phyloP scores from a whole-genome alignment of 2,888 invertebrate species.

The Campoletis raptor region DNA sequence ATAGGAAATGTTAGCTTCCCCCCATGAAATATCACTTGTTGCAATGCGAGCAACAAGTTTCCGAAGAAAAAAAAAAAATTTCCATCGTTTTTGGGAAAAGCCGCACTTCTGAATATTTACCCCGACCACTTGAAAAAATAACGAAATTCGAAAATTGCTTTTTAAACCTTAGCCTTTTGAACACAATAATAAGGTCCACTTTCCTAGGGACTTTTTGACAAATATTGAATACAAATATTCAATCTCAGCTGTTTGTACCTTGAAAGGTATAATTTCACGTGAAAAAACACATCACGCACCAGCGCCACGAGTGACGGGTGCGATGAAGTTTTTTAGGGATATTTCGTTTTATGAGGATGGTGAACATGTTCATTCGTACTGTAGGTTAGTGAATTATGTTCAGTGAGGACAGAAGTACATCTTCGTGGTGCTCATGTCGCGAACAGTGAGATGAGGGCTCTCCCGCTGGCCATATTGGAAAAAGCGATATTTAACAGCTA shows the following conservation, averaged over 20 bases:
- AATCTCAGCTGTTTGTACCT: not conserved
- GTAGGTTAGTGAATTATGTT: constrained; percentile 3
- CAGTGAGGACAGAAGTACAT: constrained; percentile 6
- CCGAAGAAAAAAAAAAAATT: no score
- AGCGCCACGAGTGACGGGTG: constrained; percentile 1
- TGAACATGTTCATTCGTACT: not conserved
- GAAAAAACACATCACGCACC: not conserved
- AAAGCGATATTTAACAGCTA: constrained; percentile 76
- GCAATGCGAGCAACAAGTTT: no score
- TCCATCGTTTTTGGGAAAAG: no score
- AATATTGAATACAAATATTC: no score
- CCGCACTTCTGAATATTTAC: no score
- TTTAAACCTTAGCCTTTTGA: not conserved
- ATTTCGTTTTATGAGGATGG: not conserved
- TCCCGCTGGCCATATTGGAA: constrained; percentile 79
- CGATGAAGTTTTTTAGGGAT: not conserved
- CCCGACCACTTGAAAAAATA: no score
- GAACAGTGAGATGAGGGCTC: constrained; percentile 50
- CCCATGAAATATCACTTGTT: no score
- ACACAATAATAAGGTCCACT: no score
- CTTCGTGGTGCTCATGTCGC: constrained; percentile 46
- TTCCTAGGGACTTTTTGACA: no score
- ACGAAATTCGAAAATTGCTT: not conserved
- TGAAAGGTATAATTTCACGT: not conserved
- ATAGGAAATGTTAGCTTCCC: no score